A percentile compares a stretch with the other conserved stretches of the same genome.
These are phyloP conservation scores for Venusia cambrica DNA, from an alignment of 2,888 invertebrate species.

Conservation along the genomic window DNA sequence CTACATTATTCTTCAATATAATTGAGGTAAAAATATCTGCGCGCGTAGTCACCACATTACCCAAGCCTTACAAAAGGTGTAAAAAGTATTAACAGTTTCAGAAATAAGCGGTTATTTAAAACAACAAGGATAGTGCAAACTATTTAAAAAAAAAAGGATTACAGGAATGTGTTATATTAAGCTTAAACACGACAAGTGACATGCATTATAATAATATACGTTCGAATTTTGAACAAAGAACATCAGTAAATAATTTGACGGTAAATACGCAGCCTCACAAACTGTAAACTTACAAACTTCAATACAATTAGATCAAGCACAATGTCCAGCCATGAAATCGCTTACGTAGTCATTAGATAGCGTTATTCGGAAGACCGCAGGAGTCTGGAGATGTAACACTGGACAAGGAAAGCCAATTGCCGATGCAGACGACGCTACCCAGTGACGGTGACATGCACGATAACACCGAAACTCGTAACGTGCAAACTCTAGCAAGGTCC, in stretches of 20 bases:
- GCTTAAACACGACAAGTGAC: slow-evolving; percentile 8
- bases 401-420: slow-evolving; percentile 10
- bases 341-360: slow-evolving; percentile 22
- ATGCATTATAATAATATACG: slow-evolving; percentile 10
- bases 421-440: slow-evolving; percentile 13
- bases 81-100: too few species aligned
- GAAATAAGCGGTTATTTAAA: too few species aligned
- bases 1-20: too few species aligned
- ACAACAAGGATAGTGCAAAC: too few species aligned
- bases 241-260: slow-evolving; percentile 25
- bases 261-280: slow-evolving; percentile 20
- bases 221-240: neutral
- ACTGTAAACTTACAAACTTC: slow-evolving; percentile 22
- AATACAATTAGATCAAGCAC: slow-evolving; percentile 28
- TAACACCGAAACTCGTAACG: slow-evolving; percentile 16
- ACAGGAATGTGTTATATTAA: slow-evolving; percentile 8
- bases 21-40: too few species aligned
- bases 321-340: slow-evolving; percentile 29
- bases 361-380: slow-evolving; percentile 26
- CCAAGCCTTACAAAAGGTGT: too few species aligned
- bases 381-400: slow-evolving; percentile 17
- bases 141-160: slow-evolving; percentile 6
- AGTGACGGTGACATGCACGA: slow-evolving; percentile 14
- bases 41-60: too few species aligned
- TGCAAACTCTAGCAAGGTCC: slow-evolving; percentile 16